Evolutionary conservation across 2,113 vertebrate species (phyloP).

Genomic region (Periophthalmodon schlosseri): DNA sequence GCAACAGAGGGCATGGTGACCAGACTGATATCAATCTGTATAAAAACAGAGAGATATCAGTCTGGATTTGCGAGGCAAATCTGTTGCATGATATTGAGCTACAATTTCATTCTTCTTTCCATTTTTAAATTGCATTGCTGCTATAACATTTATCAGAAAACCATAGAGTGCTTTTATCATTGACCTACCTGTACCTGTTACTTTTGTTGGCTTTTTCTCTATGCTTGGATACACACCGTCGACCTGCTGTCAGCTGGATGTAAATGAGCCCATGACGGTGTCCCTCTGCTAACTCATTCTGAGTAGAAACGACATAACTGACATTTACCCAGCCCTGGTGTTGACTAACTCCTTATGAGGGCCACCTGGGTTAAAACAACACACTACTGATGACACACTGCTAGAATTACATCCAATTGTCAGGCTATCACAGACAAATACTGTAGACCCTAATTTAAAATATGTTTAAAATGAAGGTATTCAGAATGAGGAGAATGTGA

Average conservation of each 20-base stretch:
- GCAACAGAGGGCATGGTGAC: too few species aligned
- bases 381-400: constrained; percentile 22
- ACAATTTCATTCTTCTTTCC: too few species aligned
- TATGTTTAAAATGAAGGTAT: not conserved
- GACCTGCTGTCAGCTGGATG: constrained; percentile 64
- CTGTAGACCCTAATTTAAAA: not conserved
- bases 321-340: constrained; percentile 63
- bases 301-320: constrained; percentile 62
- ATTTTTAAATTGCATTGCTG: not conserved
- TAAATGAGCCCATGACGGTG: constrained; percentile 67
- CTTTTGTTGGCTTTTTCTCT: not conserved
- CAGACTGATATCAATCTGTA: too few species aligned
- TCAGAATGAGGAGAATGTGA: not conserved
- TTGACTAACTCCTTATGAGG: constrained; percentile 52
- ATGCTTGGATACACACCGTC: not conserved
- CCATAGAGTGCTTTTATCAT: not conserved
- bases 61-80: too few species aligned
- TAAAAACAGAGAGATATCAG: too few species aligned
- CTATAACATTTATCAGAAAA: not conserved
- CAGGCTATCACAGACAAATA: not conserved
- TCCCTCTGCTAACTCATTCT: constrained; percentile 63
- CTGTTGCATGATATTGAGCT: not conserved
- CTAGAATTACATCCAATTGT: constrained; percentile 15
- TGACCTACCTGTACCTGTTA: not conserved
- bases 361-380: constrained; percentile 60